Conservation (phyloP, 2,113 vertebrate genomes). For the Trogon surrucura region DNA sequence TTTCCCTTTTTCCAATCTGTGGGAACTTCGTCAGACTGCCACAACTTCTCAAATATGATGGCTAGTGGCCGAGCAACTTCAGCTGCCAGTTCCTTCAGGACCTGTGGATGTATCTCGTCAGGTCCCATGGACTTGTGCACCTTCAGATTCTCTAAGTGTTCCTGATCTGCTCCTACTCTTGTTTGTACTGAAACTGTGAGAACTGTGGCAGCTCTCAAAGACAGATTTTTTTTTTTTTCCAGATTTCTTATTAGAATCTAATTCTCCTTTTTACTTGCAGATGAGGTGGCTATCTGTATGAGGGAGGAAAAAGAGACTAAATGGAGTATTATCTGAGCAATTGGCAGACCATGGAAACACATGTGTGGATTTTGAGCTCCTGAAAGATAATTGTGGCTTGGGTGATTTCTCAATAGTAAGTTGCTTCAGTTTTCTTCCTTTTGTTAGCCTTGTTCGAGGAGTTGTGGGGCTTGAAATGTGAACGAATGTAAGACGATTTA, state of each 20-base stretch:
- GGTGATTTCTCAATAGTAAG: not conserved
- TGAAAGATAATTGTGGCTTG: not conserved
- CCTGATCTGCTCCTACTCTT: not conserved
- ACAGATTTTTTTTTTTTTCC: not conserved
- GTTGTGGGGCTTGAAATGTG: not conserved
- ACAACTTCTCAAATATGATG: no score
- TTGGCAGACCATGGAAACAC: not conserved
- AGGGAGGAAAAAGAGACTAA: not conserved
- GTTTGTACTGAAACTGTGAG: not conserved
- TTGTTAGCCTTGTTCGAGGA: not conserved
- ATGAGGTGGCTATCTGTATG: not conserved
- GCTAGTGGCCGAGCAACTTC: no score
- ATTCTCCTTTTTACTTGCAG: not conserved
- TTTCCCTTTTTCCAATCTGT: no score
- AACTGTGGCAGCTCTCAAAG: not conserved
- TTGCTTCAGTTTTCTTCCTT: not conserved
- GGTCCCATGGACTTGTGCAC: no score
- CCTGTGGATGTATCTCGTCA: no score
- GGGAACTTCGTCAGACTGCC: no score
- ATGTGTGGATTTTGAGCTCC: not conserved
- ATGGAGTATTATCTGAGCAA: not conserved
- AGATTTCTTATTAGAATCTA: not conserved
- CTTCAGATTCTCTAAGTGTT: no score
- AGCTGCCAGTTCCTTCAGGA: no score
- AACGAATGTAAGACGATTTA: not conserved